phyloP scores from a whole-genome alignment of 1,140 invertebrate genomes.

The Drosophila ambigua region DNA sequence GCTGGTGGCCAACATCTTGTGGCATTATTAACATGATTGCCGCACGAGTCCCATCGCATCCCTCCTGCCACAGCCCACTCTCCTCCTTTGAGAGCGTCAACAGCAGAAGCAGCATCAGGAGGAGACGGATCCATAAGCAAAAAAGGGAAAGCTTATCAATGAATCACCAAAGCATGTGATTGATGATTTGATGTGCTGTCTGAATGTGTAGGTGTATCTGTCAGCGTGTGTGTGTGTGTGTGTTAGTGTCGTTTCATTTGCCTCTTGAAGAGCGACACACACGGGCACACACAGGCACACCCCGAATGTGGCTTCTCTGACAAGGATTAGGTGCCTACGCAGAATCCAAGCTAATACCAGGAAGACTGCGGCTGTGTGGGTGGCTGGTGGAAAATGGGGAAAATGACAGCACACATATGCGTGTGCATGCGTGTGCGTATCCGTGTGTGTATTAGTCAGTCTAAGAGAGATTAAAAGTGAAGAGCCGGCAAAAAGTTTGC shows the following conservation, averaged over 20 bases:
- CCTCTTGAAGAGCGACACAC: conserved; percentile 3
- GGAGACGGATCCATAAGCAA: not conserved
- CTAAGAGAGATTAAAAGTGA: conserved; percentile 78
- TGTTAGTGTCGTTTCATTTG: conserved; percentile 26
- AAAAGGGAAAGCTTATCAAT: conserved; percentile 68
- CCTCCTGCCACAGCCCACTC: too few relatives aligned
- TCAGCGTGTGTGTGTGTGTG: conserved; percentile 22
- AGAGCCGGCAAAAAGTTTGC: conserved; percentile 62
- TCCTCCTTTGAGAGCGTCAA: conserved; percentile 7
- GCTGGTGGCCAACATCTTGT: conserved; percentile 55
- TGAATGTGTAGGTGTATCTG: conserved; percentile 26
- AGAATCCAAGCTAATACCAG: conserved; percentile 52
- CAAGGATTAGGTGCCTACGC: conserved; percentile 70
- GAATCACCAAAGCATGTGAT: conserved; percentile 79
- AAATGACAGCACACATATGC: conserved; percentile 70
- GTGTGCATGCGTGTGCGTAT: conserved; percentile 26
- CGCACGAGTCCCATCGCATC: conserved; percentile 29
- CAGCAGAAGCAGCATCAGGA: not conserved
- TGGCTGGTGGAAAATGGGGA: not conserved
- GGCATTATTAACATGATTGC: conserved; percentile 80
- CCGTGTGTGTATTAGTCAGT: conserved; percentile 42
- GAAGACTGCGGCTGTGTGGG: conserved; percentile 29
- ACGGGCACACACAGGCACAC: conserved; percentile 28
- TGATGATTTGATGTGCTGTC: conserved; percentile 75
- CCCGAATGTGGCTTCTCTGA: conserved; percentile 72